Conservation (phyloP, 2,113 vertebrate genomes). For the Halcyon malimbica region DNA sequence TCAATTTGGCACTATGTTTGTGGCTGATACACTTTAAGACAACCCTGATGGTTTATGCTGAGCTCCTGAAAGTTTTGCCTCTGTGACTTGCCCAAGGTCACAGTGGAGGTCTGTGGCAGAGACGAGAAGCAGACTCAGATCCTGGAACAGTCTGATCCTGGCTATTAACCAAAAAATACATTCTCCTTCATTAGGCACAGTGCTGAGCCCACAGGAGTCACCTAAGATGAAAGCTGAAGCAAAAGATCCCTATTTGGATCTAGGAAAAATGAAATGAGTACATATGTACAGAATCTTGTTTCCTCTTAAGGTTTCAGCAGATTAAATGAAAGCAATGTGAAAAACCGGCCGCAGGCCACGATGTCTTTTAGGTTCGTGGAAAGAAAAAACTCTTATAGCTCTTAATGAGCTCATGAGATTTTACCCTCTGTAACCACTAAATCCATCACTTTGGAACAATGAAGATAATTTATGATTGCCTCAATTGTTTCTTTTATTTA, state of each 20-base stretch:
- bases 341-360: constrained; percentile 44
- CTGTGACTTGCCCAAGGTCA: neutral
- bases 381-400: constrained; percentile 24
- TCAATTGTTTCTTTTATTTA: constrained; percentile 70
- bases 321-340: constrained; percentile 40
- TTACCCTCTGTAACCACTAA: constrained; percentile 61
- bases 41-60: neutral
- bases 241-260: neutral
- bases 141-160: neutral
- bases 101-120: neutral
- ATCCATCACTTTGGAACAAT: constrained; percentile 66
- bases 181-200: neutral
- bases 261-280: neutral
- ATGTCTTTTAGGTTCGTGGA: neutral
- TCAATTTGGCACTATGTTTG: neutral
- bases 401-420: constrained; percentile 65
- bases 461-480: constrained; percentile 64
- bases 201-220: neutral
- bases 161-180: neutral
- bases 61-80: neutral
- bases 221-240: neutral
- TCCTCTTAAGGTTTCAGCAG: constrained; percentile 1
- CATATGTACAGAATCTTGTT: neutral
- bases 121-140: neutral
- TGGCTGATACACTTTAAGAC: neutral